Conservation (phyloP, 2,888 invertebrate species). For the Cerastis rubricosa region DNA sequence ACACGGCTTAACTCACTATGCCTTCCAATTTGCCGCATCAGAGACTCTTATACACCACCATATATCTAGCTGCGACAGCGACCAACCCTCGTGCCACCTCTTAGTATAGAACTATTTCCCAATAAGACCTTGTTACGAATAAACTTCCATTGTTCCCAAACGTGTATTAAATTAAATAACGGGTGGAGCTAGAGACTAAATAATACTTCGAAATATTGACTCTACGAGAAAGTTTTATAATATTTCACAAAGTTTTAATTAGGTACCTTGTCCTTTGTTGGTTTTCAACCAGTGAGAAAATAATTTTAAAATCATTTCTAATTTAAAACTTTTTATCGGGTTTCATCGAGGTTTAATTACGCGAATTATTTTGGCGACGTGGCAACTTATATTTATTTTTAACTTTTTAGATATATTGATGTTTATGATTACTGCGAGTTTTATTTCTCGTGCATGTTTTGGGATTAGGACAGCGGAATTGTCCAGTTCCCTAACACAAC, state of each 20-base stretch:
- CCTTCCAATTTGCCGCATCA: slow-evolving; percentile 76
- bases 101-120: slow-evolving; percentile 32
- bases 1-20: slow-evolving; percentile 63
- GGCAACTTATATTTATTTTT: slow-evolving; percentile 2
- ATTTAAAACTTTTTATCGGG: slow-evolving; percentile 68
- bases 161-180: slow-evolving; percentile 44
- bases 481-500: not conserved
- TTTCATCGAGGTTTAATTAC: slow-evolving; percentile 56
- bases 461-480: not conserved
- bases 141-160: slow-evolving; percentile 46
- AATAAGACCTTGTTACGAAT: slow-evolving; percentile 35
- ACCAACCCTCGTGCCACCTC: slow-evolving; percentile 21
- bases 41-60: slow-evolving; percentile 64
- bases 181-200: slow-evolving; percentile 33
- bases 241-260: slow-evolving; percentile 74
- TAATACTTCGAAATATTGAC: slow-evolving; percentile 55
- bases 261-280: slow-evolving; percentile 68
- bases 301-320: slow-evolving; percentile 65
- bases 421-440: not conserved
- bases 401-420: not conserved
- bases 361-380: slow-evolving; percentile 38
- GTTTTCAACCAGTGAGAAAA: slow-evolving; percentile 60
- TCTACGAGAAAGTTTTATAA: slow-evolving; percentile 63
- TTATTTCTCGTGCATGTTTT: not conserved
- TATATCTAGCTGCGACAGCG: slow-evolving; percentile 39